These are phyloP conservation scores for Heteractis magnifica DNA, from an alignment of 92 coral and sea anemone genomes.

Conservation along the genomic window DNA sequence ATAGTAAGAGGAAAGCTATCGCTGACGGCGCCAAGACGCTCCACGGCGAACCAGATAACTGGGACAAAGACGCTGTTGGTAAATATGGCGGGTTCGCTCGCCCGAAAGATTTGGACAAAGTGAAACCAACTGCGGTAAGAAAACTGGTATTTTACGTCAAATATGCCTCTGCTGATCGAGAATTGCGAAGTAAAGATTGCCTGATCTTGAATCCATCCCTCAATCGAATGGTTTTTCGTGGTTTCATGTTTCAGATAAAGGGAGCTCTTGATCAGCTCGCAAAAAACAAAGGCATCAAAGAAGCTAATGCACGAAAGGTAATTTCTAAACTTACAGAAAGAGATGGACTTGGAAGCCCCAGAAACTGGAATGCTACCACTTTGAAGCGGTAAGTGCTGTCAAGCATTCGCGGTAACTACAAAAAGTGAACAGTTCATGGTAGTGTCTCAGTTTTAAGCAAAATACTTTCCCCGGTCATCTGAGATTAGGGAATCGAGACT, in stretches of 20 bases:
- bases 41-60: slow-evolving; percentile 9
- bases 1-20: background rate
- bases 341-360: slow-evolving; percentile 6
- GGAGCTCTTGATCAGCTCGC: background rate
- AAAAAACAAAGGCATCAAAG: background rate
- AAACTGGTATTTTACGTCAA: background rate
- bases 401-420: background rate
- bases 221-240: background rate
- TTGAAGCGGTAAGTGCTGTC: slow-evolving; percentile 3
- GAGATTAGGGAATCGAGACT: too few species aligned
- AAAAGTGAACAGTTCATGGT: too few species aligned
- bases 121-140: slow-evolving; percentile 15
- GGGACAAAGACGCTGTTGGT: slow-evolving; percentile 23
- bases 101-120: slow-evolving; percentile 8
- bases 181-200: background rate
- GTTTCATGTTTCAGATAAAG: background rate
- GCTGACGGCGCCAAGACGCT: slow-evolving; percentile 18
- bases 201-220: background rate
- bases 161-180: too few species aligned
- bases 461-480: too few species aligned
- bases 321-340: background rate
- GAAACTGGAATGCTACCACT: slow-evolving; percentile 8
- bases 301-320: slow-evolving; percentile 10
- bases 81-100: slow-evolving; percentile 8
- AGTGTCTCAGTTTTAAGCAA: too few species aligned